phyloP scores from a whole-genome alignment of 2,113 vertebrate genomes.

The Gymnorhina tibicen region DNA sequence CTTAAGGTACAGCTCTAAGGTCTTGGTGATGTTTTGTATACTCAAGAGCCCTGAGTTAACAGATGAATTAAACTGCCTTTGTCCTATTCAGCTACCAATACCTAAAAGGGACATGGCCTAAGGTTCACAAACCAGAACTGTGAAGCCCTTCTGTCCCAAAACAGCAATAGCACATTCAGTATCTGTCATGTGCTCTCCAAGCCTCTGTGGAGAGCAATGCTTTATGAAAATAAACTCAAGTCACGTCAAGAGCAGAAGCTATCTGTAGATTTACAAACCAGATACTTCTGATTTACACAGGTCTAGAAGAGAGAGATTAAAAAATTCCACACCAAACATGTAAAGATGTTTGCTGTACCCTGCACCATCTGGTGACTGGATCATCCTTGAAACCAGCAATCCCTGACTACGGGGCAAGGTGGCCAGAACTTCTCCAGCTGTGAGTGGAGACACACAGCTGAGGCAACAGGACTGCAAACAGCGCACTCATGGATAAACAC shows the following conservation, averaged over 20 bases:
- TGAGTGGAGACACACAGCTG: neutral
- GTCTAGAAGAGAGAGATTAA: neutral
- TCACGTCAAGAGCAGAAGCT: neutral
- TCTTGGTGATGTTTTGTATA: neutral
- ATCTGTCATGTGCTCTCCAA: neutral
- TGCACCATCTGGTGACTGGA: neutral
- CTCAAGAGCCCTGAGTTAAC: neutral
- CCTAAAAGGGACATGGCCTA: neutral
- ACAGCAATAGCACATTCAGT: neutral
- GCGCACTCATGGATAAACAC: neutral
- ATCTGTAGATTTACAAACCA: constrained; percentile 2
- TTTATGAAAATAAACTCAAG: constrained; percentile 2
- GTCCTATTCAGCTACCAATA: neutral
- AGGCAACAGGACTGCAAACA: neutral
- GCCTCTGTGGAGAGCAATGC: neutral
- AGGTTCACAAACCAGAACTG: neutral
- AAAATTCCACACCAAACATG: neutral
- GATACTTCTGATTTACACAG: neutral
- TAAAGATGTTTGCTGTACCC: neutral
- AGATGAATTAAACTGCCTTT: neutral
- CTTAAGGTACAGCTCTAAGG: neutral
- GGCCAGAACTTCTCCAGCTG: neutral
- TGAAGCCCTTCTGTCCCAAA: neutral
- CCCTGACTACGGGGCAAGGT: neutral
- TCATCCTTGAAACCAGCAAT: neutral